These are phyloP conservation scores for Spilogale gracilis DNA, from an alignment of 2,113 vertebrate species.

Conservation along the genomic window DNA sequence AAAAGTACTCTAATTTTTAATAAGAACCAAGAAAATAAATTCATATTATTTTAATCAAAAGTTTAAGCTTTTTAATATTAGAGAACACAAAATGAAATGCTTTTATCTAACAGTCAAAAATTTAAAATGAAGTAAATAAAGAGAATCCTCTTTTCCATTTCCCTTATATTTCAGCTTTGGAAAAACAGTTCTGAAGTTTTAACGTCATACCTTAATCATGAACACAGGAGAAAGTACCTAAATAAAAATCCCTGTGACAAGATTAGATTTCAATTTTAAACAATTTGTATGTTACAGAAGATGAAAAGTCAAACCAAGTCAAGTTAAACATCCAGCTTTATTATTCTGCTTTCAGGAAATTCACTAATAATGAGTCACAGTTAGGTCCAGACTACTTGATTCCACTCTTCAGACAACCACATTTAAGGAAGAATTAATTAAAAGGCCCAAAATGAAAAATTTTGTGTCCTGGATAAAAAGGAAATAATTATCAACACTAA, in stretches of 20 bases:
- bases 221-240: background rate
- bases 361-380: background rate
- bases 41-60: background rate
- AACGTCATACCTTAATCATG: background rate
- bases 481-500: background rate
- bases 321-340: background rate
- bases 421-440: background rate
- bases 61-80: background rate
- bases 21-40: constrained; percentile 22
- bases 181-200: background rate
- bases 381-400: background rate
- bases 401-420: background rate
- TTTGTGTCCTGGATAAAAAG: background rate
- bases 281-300: background rate
- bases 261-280: background rate
- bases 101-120: constrained; percentile 28
- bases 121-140: background rate
- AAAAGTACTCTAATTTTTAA: background rate
- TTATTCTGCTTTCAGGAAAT: background rate
- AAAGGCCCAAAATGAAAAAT: background rate
- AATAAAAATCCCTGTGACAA: background rate
- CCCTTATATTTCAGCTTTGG: constrained; percentile 9
- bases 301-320: background rate
- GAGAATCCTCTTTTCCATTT: background rate
- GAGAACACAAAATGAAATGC: background rate